These are phyloP conservation scores for Lagria hirta DNA, from an alignment of 2,888 invertebrate genomes.

Conservation along the genomic window DNA sequence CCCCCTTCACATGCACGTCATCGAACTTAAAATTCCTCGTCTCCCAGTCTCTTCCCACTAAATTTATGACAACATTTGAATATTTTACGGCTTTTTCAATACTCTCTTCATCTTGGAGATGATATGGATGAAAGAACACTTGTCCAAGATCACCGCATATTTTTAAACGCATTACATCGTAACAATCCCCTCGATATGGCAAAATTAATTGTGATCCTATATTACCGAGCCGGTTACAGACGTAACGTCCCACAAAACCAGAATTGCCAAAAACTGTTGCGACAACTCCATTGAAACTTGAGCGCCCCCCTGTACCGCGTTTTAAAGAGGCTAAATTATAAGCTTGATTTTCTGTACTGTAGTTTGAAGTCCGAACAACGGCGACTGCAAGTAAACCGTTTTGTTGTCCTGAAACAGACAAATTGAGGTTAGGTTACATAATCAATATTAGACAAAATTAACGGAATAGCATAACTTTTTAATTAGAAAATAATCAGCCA, in stretches of 20 bases:
- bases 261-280: constrained; percentile 97
- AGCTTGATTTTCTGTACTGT: constrained; percentile 58
- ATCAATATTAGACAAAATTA: background rate
- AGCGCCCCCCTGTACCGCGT: constrained; percentile 87
- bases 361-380: constrained; percentile 50
- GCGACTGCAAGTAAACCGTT: constrained; percentile 46
- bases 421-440: too few relatives aligned
- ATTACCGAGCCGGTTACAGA: constrained; percentile 89
- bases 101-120: constrained; percentile 82
- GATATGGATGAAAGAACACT: constrained; percentile 83
- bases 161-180: constrained; percentile 76
- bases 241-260: constrained; percentile 86
- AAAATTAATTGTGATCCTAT: constrained; percentile 85
- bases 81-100: constrained; percentile 84
- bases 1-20: constrained; percentile 86
- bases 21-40: constrained; percentile 86
- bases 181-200: constrained; percentile 88
- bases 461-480: constrained; percentile 1
- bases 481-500: background rate
- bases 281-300: constrained; percentile 94
- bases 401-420: constrained; percentile 40
- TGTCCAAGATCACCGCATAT: constrained; percentile 94
- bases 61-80: constrained; percentile 96
- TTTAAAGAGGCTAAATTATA: constrained; percentile 70
- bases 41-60: constrained; percentile 89